Evolutionary conservation across 2,797 vertebrate species (phyloP).

Genomic region (Nyctibius grandis): DNA sequence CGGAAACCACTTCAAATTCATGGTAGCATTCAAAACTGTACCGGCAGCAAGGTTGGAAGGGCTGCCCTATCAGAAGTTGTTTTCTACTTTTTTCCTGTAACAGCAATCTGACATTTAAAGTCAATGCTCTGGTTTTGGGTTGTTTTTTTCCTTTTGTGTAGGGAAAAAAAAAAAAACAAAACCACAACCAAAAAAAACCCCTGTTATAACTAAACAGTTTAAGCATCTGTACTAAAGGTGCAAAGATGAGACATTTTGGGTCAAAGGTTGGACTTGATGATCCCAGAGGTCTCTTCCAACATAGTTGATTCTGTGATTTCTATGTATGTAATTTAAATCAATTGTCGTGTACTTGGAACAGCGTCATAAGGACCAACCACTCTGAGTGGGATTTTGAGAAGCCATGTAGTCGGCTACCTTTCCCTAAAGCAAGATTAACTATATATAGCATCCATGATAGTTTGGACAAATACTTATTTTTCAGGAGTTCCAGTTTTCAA

Average conservation of each 20-base stretch:
- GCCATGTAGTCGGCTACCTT: neutral
- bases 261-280: too few relatives aligned
- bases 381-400: neutral
- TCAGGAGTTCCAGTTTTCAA: neutral
- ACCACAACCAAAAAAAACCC: too few relatives aligned
- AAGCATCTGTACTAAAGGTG: neutral
- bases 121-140: neutral
- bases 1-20: conserved; percentile 51
- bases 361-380: neutral
- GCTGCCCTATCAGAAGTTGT: conserved; percentile 33
- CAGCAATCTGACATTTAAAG: neutral
- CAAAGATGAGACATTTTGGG: neutral
- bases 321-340: neutral
- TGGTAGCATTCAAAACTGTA: neutral
- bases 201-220: too few relatives aligned
- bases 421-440: neutral
- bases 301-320: too few relatives aligned
- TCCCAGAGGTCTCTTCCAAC: too few relatives aligned
- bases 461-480: neutral
- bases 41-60: neutral
- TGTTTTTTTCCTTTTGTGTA: neutral
- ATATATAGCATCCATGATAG: neutral
- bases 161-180: too few relatives aligned
- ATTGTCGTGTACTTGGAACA: neutral
- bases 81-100: neutral